Base-by-base conservation (phyloP, 2,888 invertebrate species). In the Netelia virgata region DNA sequence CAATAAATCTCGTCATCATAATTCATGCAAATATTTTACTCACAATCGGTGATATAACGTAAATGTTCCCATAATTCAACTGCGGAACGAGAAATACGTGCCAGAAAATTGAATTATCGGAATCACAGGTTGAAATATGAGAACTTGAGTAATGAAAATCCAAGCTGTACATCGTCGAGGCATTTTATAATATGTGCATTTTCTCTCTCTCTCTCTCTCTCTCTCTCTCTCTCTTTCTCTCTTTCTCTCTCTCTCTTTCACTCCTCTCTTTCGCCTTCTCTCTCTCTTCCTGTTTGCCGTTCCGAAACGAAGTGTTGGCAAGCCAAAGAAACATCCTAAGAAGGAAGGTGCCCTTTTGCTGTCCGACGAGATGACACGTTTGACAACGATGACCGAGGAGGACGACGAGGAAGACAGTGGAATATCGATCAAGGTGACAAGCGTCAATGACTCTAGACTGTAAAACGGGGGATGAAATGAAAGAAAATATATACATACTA, bases 301-400 rank as follows among this genome's bases (percentile, higher is more conserved):
- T 57, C 18, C 90, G 91, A 57, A 94, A 94, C 89, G 87, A 74
- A 94, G 94, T 83, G 94, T 94, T 85, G 95, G 94, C 86, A 96
- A 96, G 94, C 95, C 96, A 91, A 96, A 97, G 94, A 97, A 97
- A 90, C 94, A 96, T 81, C 95, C 95, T 68, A 96, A 96, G 84
- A 97, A 97, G 93, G 97, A 96, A 87, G 96, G 96, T 88, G 94
- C 94, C 9, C 59, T 80, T 20, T 90, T 94, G 73, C 92, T 93
- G 80, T 94, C 95, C 14, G 95, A 95, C 85, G 95, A 95, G 89
- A 94, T 94, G 84, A 94, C 94, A 90, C 95, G 97, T 86, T 94
- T 98, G 59, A 97, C 98, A 28, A 97, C 97, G 47, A 98, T 98
- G 97, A 96, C 96, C 85, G 97, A 98, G 93, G 97, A 97, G 86